Conservation (phyloP, 2,113 vertebrate genomes). For the Tympanuchus pallidicinctus region DNA sequence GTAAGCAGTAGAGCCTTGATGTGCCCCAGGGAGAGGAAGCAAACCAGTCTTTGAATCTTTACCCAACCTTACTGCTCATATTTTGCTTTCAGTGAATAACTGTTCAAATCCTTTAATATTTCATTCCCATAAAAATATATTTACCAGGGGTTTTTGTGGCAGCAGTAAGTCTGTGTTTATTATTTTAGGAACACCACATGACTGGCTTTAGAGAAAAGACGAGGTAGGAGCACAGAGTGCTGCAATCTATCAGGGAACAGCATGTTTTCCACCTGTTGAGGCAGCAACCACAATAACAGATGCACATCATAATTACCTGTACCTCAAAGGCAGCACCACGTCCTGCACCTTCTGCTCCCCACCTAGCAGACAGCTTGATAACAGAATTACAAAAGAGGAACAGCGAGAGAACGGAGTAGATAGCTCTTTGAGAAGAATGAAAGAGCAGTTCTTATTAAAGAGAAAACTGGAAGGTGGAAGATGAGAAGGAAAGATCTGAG, state of each 20-base stretch:
- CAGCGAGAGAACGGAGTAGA: neutral
- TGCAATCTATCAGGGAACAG: constrained; percentile 59
- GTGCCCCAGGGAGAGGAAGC: constrained; percentile 61
- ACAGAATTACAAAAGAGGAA: constrained; percentile 19
- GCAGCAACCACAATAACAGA: constrained; percentile 58
- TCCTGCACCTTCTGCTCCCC: constrained; percentile 59
- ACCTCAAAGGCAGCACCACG: constrained; percentile 59
- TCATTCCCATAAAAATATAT: constrained; percentile 71
- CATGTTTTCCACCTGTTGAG: constrained; percentile 67
- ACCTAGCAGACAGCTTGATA: constrained; percentile 50
- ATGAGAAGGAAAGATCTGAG: constrained; percentile 52
- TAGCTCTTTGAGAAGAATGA: neutral
- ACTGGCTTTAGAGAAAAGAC: constrained; percentile 50
- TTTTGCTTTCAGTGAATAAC: constrained; percentile 71
- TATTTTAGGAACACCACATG: constrained; percentile 48
- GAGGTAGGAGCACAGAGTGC: constrained; percentile 29
- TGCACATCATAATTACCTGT: constrained; percentile 66
- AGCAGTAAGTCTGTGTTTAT: constrained; percentile 59
- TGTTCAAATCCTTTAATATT: constrained; percentile 73
- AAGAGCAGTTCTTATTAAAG: constrained; percentile 25
- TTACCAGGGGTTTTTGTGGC: constrained; percentile 57
- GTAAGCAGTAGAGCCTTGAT: constrained; percentile 54
- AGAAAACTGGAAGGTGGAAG: constrained; percentile 19
- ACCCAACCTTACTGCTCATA: constrained; percentile 65
- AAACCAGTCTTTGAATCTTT: constrained; percentile 68